These are phyloP conservation scores for Xenopus borealis DNA, from an alignment of 2,113 vertebrate genomes.

Conservation along the genomic window DNA sequence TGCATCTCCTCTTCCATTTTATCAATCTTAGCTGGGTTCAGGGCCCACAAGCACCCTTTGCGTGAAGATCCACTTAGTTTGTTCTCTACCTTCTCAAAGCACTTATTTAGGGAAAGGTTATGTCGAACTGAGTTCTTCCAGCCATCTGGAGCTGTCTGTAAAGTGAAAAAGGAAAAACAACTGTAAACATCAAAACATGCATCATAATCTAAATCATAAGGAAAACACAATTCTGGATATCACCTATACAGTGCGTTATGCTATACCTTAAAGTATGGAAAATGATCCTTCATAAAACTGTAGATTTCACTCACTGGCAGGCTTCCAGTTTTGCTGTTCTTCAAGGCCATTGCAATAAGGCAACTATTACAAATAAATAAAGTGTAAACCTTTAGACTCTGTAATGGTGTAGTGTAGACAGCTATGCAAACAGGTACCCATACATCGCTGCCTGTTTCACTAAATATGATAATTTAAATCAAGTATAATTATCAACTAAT, in stretches of 20 bases:
- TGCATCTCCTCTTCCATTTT: conserved; percentile 99
- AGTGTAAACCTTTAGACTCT: neutral
- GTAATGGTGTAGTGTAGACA: no score
- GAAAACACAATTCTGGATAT: no score
- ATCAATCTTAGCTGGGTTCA: conserved; percentile 95
- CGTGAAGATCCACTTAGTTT: conserved; percentile 86
- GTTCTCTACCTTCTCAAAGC: conserved; percentile 98
- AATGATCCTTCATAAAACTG: conserved; percentile 99
- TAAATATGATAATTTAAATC: no score
- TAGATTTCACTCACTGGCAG: conserved; percentile 97
- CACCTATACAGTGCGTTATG: no score
- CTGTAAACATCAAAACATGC: neutral
- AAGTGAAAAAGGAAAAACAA: neutral
- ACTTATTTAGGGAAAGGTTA: conserved; percentile 96
- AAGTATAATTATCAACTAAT: no score
- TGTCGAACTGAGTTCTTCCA: conserved; percentile 98
- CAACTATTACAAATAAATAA: conserved; percentile 67
- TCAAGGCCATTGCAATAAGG: conserved; percentile 95
- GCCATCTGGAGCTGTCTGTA: conserved; percentile 89
- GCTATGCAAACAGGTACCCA: no score
- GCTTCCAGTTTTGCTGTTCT: conserved; percentile 95
- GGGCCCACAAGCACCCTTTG: conserved; percentile 95
- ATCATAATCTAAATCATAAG: no score
- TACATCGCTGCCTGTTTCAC: no score
- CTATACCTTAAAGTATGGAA: conserved; percentile 92